These are phyloP conservation scores for Grus americana DNA, from an alignment of 2,113 vertebrate species.

Conservation along the genomic window DNA sequence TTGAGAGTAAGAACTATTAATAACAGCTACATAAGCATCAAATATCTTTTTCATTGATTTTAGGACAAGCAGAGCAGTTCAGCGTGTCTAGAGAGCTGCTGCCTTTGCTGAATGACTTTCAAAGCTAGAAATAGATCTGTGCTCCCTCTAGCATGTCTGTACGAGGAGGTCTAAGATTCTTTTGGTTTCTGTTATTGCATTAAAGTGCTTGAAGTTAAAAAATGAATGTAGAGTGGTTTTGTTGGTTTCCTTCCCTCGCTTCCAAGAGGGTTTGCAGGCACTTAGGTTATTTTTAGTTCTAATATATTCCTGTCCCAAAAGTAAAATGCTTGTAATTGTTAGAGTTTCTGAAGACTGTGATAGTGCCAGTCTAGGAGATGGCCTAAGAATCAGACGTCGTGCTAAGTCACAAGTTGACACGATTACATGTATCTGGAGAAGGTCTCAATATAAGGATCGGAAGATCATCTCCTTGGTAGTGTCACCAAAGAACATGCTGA, in stretches of 20 bases:
- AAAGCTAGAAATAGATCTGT: conserved; percentile 6
- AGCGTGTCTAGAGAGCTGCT: not conserved
- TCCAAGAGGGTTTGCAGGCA: not conserved
- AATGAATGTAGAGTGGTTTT: not conserved
- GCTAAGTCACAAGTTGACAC: not conserved
- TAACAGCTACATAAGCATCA: not conserved
- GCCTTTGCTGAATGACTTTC: not conserved
- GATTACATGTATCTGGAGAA: not conserved
- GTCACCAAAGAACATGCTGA: not conserved
- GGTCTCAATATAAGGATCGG: not conserved
- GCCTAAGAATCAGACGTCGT: not conserved
- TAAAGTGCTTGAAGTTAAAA: not conserved
- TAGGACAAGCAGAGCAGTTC: not conserved
- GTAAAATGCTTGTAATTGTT: not conserved
- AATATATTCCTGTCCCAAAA: not conserved
- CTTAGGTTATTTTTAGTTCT: conserved; percentile 5
- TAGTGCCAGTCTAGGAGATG: not conserved
- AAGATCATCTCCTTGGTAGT: not conserved
- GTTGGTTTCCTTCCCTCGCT: not conserved
- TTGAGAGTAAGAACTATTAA: not conserved
- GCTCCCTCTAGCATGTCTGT: not conserved
- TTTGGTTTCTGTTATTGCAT: conserved; percentile 1
- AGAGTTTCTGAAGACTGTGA: not conserved
- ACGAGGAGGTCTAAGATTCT: not conserved
- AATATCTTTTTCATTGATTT: not conserved